Evolutionary conservation across 2,797 vertebrate genomes (phyloP).

Genomic region (Hybognathus amarus): DNA sequence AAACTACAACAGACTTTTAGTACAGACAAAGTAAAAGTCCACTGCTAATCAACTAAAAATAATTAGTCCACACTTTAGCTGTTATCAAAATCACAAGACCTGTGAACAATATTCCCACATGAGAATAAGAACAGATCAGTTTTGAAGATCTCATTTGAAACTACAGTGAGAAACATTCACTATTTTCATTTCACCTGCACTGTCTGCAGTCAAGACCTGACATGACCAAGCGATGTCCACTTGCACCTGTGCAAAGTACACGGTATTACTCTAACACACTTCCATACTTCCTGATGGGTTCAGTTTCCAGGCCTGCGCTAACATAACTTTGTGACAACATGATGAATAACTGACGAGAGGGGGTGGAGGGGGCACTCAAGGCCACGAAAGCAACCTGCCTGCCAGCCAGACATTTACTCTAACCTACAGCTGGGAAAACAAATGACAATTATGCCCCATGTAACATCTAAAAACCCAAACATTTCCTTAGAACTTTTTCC

Average conservation of each 20-base stretch:
- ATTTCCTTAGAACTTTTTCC: neutral
- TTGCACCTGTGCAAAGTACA: neutral
- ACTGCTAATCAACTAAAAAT: neutral
- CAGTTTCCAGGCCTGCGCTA: conserved; percentile 50
- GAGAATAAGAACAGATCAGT: neutral
- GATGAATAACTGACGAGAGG: conserved; percentile 52
- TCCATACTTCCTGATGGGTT: conserved; percentile 57
- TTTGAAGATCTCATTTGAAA: conserved; percentile 13
- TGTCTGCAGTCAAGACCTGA: conserved; percentile 25
- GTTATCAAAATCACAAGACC: neutral
- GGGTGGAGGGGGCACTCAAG: conserved; percentile 46
- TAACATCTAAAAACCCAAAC: neutral
- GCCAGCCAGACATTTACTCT: conserved; percentile 56
- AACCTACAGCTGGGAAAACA: conserved; percentile 25
- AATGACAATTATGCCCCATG: neutral
- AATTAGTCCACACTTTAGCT: neutral
- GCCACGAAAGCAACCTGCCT: conserved; percentile 66
- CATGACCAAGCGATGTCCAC: conserved; percentile 33
- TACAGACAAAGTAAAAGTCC: no score
- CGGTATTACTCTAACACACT: conserved; percentile 2
- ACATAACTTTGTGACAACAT: conserved; percentile 60
- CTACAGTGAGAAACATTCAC: conserved; percentile 8
- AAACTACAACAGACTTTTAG: neutral
- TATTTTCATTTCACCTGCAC: conserved; percentile 4
- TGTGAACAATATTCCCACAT: conserved; percentile 10